Percentiles rank a stretch among this genome's conserved stretches.
These are phyloP conservation scores for Salvator merianae DNA, from an alignment of 2,113 vertebrate species.

Conservation along the genomic window DNA sequence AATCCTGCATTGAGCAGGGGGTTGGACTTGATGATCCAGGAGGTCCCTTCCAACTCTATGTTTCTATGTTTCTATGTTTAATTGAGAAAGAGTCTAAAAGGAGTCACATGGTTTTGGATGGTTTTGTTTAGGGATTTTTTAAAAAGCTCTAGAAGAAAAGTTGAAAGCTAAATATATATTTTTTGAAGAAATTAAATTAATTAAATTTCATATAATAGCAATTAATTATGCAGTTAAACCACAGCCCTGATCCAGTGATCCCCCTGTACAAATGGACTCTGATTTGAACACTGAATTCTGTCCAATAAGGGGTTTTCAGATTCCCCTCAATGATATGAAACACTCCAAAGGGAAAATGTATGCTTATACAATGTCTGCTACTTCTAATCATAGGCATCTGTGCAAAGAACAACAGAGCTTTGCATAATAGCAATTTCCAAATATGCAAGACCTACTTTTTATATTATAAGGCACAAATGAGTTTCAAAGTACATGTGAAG, in stretches of 20 bases:
- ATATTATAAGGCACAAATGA: background rate
- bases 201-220: background rate
- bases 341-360: background rate
- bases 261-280: background rate
- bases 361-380: background rate
- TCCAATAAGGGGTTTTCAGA: background rate
- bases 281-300: background rate
- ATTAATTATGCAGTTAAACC: background rate
- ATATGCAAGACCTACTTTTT: background rate
- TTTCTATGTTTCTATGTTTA: too few relatives aligned
- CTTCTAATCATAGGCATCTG: background rate
- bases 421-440: background rate
- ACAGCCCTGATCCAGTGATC: conserved; percentile 10
- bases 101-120: background rate
- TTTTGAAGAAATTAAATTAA: background rate
- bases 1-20: too few relatives aligned
- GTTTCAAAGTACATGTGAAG: background rate
- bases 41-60: too few relatives aligned
- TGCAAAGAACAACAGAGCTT: background rate
- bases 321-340: background rate
- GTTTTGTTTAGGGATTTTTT: background rate
- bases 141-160: conserved; percentile 3
- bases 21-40: too few relatives aligned
- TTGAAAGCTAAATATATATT: background rate
- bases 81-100: background rate